Base-by-base conservation (phyloP, 2,113 vertebrate genomes). In the Microcebus tavaratra region DNA sequence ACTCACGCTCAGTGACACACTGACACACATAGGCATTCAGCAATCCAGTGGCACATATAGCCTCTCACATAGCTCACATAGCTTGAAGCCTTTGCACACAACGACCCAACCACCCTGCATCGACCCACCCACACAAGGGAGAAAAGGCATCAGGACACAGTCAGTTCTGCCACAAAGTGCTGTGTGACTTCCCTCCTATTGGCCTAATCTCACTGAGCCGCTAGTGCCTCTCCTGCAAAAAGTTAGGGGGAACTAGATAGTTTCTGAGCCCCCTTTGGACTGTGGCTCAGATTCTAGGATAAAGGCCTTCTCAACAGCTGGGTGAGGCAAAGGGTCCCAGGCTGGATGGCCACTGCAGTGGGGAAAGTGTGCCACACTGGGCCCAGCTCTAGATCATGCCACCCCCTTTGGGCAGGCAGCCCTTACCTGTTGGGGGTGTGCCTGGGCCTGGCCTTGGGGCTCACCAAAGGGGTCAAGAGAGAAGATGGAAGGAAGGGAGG, bases 1-100 rank as follows among this genome's bases (percentile, higher is more conserved):
- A 89, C 55, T 50, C 53, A n/a, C 1, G 7, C 92, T 94, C 50
- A 6, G 39, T 92, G 96, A 96, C 97, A 97, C 95, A 95, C 96
- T 96, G 94, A 97, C 97, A 97, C 97, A 97, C 91, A 97, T 76
- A 96, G 73, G 88, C 63, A 42, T 81, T 29, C 1, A 20, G 12
- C 3, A 2, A 61, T 39, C 45, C 36, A 29, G 84, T 57, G 65
- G 42, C 25, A 11, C 5, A 20, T 17, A 20, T 14, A 29, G 68
- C 78, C 55, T 63, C 50, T 59, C 87, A 79, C 29, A 21, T 34
- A 13, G 8, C 63, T 84, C 79, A 94, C n/a, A 12, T n/a, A n/a
- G n/a, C 78, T 27, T 3, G 27, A 83, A 67, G 93, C 63, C 17
- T 67, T 21, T 67, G 39, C 8, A 48, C 27, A 34, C 78, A 3